Evolutionary conservation across 2,113 vertebrate species (phyloP).

Genomic region (Bolborhynchus lineola): DNA sequence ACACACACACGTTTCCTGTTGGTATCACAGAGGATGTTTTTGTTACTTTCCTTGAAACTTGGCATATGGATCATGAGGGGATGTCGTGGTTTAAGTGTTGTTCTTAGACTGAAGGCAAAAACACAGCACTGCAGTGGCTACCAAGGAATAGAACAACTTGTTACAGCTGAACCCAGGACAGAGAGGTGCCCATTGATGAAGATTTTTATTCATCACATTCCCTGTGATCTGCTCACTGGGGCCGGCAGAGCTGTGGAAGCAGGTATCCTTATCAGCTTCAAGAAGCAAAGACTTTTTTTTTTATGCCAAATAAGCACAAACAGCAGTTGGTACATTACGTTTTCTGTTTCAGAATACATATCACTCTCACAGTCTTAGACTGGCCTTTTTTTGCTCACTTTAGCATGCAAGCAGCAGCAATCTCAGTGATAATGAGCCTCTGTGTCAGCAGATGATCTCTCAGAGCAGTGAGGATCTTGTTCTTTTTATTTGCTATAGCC

Average conservation of each 20-base stretch:
- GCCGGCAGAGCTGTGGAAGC: not conserved
- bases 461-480: not conserved
- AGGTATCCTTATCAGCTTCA: not conserved
- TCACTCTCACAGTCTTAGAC: not conserved
- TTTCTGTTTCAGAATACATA: not conserved
- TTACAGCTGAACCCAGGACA: not conserved
- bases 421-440: not conserved
- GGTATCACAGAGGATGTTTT: not conserved
- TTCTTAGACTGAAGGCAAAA: not conserved
- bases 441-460: not conserved
- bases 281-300: not conserved
- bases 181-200: not conserved
- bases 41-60: not conserved
- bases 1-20: conserved; percentile 7
- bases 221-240: not conserved
- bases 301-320: not conserved
- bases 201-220: not conserved
- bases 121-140: not conserved
- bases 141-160: not conserved
- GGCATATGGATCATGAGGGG: not conserved
- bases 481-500: not conserved
- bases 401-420: not conserved
- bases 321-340: not conserved
- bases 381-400: not conserved
- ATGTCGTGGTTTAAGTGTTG: not conserved